Evolutionary conservation across 1,140 invertebrate genomes (phyloP), one percentile per base, ranked within the genome.

Genomic region (Bombus soroeensis): DNA sequence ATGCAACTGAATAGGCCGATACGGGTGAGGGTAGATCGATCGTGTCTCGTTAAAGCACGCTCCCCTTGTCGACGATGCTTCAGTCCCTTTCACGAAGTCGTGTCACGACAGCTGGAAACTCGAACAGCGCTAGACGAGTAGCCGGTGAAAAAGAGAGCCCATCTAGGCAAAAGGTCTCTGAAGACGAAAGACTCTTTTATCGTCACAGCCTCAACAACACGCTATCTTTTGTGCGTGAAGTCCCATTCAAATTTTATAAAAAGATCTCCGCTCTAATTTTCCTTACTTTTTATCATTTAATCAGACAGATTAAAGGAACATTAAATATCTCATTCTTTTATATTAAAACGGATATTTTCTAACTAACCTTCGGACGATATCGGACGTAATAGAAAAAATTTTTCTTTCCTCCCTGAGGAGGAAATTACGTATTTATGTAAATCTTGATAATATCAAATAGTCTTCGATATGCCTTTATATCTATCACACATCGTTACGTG

Each of bases 201-300:
- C 89, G 76, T 85, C 57, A 43, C 75, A 90, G 90, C 85, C 90
- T 91, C 85, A 89, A 91, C 81, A 88, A 81, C 90, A 85, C 79
- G 85, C 83, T 80, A 70, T 70, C 64, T 80, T 9, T 41, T 15
- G 75, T 41, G 13, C n/a, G 10, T 22, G 25, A 32, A 22, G 9
- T 77, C 18, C 59, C 1, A 39, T 32, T 41, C 12, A 64, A 57
- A 25, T 13, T n/a, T 62, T 12, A 18, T 37, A 74, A 47, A 43
- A 47, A 25, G n/a, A 5, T 41, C 28, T n/a, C 18, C 25, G 13
- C 1, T 9, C 32, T 47, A 10, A 39, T 37, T 76, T 37, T 18
- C 2, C 73, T 15, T 74, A 41, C 25, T 18, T 15, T 66, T 66
- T 15, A 32, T 66, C 59, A 8, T 15, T 18, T n/a, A n/a, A 66